phyloP scores from a whole-genome alignment of 2,113 vertebrate species.

The Condylura cristata region DNA sequence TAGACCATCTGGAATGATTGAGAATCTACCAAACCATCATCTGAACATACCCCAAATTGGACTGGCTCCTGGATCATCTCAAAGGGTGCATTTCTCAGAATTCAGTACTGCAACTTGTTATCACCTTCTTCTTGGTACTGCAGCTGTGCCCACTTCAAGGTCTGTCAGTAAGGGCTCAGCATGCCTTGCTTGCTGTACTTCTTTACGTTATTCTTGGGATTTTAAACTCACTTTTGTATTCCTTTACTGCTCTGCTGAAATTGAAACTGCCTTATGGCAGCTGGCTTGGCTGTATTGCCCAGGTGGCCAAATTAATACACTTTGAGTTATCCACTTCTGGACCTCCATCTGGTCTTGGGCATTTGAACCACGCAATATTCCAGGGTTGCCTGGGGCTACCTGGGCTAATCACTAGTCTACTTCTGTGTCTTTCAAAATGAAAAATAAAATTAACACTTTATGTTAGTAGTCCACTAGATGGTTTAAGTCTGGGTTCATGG shows the following conservation, averaged over 20 bases:
- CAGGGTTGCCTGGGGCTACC: slow-evolving; percentile 76
- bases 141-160: background rate
- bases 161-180: background rate
- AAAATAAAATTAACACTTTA: slow-evolving; percentile 77
- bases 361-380: slow-evolving; percentile 75
- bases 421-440: slow-evolving; percentile 76
- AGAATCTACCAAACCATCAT: background rate
- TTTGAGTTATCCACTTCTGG: slow-evolving; percentile 79
- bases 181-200: slow-evolving; percentile 10
- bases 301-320: slow-evolving; percentile 80
- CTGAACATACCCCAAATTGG: background rate
- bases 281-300: slow-evolving; percentile 73
- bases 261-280: slow-evolving; percentile 73
- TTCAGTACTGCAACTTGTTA: background rate
- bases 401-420: slow-evolving; percentile 74
- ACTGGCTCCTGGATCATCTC: background rate
- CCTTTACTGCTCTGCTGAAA: slow-evolving; percentile 75
- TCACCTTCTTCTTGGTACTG: background rate
- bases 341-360: slow-evolving; percentile 77
- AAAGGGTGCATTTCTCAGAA: background rate
- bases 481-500: slow-evolving; percentile 41
- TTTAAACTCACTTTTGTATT: slow-evolving; percentile 62
- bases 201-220: slow-evolving; percentile 47
- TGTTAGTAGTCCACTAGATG: slow-evolving; percentile 61
- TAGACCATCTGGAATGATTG: background rate